Evolutionary conservation across 2,113 vertebrate genomes (phyloP).

Genomic region (Epinephelus lanceolatus): DNA sequence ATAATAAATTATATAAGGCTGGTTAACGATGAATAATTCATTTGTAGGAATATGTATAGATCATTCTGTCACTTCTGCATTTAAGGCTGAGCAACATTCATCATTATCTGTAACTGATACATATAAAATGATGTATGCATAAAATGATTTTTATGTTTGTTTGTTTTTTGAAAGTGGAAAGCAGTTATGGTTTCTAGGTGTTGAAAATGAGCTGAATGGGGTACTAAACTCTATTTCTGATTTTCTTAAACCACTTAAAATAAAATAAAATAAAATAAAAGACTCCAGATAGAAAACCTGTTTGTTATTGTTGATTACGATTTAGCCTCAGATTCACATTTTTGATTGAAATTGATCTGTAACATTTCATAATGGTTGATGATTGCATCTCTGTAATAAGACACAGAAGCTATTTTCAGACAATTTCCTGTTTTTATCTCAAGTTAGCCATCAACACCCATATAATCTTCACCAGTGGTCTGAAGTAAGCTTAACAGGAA

Average conservation of each 20-base stretch:
- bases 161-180: neutral
- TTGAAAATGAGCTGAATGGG: no score
- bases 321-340: neutral
- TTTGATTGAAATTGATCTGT: conserved; percentile 7
- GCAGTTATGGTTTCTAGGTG: neutral
- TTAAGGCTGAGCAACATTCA: neutral
- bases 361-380: neutral
- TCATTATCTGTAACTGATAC: neutral
- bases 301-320: neutral
- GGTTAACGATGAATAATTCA: neutral
- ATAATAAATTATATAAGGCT: neutral
- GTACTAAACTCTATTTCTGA: neutral
- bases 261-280: neutral
- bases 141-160: neutral
- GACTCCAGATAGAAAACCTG: neutral
- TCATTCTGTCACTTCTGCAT: neutral
- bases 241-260: neutral
- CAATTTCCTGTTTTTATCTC: conserved; percentile 40
- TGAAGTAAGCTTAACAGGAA: neutral
- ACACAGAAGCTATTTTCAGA: neutral
- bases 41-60: neutral
- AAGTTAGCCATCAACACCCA: neutral
- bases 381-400: conserved; percentile 1
- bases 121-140: neutral
- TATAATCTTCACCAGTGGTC: neutral